Evolutionary conservation across 2,797 vertebrate genomes (phyloP), one percentile per base, ranked within the genome.

Genomic region (Pangasius sanitwongsei): DNA sequence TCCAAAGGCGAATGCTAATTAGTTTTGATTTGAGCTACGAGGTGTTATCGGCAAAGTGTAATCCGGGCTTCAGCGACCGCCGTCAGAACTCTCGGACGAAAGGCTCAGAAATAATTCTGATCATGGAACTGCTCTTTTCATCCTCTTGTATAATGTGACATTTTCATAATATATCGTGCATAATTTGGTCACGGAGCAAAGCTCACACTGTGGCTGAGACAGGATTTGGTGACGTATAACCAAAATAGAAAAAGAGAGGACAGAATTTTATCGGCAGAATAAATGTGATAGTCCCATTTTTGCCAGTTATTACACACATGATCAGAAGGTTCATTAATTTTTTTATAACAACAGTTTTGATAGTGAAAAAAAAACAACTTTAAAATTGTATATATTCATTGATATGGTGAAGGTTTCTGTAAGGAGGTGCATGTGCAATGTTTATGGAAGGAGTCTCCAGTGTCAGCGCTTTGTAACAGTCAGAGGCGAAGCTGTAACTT

Each of bases 91-190:
- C 1, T 0, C 2, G 16, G 34, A 65, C 13, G 16, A 50, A 67
- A 67, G 23, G 37, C 44, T 83, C 59, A 16, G 23, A 6, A 84
- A 84, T 50, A 12, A 78, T 85, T 87, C 78, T 67, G 65, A 83
- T 89, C 89, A 87, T 63, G 55, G 65, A 67, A 18, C 16, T 78
- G 61, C 77, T 85, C 55, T 80, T 78, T 81, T 83, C 81, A 87
- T 80, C 20, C 48, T 53, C 67, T 86, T 88, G 82, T 65, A 86
- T 55, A 88, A 80, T 69, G 1, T 91, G 87, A 88, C 87, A 88
- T 88, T 88, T 85, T 65, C 59, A 41, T 88, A 87, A 89, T 70
- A 87, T 87, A 69, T 72, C 57, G 13, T 83, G 65, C 41, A 37
- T 25, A 41, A 85, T 86, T 89, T 89, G 65, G 72, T 80, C 87